A percentile compares a stretch with the other conserved stretches of the same genome.
Conservation (phyloP, 2,888 invertebrate species). For the Callimorpha dominula region DNA sequence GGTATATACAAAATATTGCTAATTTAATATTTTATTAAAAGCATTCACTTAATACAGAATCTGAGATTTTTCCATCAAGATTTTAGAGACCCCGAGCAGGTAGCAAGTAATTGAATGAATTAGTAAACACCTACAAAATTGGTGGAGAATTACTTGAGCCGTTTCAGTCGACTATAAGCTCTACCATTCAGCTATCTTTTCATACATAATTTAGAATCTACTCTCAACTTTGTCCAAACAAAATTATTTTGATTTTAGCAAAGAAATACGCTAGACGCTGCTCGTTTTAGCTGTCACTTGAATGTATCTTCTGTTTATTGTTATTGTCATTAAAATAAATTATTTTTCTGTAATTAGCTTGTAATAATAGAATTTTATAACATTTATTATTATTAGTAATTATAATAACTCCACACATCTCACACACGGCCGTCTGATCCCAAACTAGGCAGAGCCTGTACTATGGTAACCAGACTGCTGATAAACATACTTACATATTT, state of each 20-base stretch:
- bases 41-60: not conserved
- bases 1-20: not conserved
- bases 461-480: no score
- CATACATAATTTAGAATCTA: slow-evolving; percentile 5
- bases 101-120: slow-evolving; percentile 14
- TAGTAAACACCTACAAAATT: slow-evolving; percentile 12
- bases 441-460: no score
- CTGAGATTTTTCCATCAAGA: slow-evolving; percentile 1
- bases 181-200: not conserved
- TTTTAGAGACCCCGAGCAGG: slow-evolving; percentile 1
- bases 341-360: no score
- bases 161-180: not conserved
- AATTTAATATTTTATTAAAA: not conserved
- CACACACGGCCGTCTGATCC: no score
- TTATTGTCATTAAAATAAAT: not conserved
- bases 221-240: not conserved
- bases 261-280: not conserved
- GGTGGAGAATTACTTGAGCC: not conserved
- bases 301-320: not conserved
- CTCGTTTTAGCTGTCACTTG: not conserved
- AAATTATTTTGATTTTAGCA: not conserved
- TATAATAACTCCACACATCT: no score
- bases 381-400: no score
- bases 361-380: no score
- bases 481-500: no score